Percentiles rank a stretch among this genome's conserved stretches.
These are phyloP conservation scores for Balaenoptera acutorostrata DNA, from an alignment of 2,113 vertebrate genomes.

Conservation along the genomic window DNA sequence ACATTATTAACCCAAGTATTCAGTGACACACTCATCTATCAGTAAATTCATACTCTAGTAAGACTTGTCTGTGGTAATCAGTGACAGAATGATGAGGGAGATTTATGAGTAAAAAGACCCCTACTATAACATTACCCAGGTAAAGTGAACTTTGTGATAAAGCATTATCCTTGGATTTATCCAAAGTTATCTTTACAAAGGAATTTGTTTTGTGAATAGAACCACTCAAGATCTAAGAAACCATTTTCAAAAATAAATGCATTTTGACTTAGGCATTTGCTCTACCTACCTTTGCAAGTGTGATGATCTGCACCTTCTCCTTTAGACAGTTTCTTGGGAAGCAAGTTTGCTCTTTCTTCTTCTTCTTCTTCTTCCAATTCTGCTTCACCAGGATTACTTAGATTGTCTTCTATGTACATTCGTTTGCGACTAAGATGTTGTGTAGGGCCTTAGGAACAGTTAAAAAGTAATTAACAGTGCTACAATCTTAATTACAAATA, in stretches of 20 bases:
- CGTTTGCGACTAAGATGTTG: constrained; percentile 66
- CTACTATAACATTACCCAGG: background rate
- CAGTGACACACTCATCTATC: background rate
- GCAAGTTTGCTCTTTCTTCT: constrained; percentile 50
- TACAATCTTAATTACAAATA: background rate
- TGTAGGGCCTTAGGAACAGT: constrained; percentile 65
- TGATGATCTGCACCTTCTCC: background rate
- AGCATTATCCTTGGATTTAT: background rate
- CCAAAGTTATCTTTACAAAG: background rate
- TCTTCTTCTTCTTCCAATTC: constrained; percentile 43
- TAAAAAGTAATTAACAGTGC: background rate
- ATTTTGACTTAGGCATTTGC: background rate
- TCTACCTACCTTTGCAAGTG: constrained; percentile 71
- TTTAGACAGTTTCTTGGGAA: constrained; percentile 77
- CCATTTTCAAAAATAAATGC: background rate
- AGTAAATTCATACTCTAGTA: background rate
- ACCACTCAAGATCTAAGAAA: background rate
- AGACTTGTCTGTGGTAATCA: background rate
- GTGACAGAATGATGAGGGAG: background rate
- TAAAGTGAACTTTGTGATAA: background rate
- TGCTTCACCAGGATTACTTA: constrained; percentile 66
- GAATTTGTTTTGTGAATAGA: background rate
- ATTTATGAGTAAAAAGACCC: background rate
- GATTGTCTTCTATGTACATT: constrained; percentile 56
- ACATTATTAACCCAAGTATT: background rate